Evolutionary conservation across 2,888 invertebrate genomes (phyloP).

Genomic region (Hedychridium roseum): DNA sequence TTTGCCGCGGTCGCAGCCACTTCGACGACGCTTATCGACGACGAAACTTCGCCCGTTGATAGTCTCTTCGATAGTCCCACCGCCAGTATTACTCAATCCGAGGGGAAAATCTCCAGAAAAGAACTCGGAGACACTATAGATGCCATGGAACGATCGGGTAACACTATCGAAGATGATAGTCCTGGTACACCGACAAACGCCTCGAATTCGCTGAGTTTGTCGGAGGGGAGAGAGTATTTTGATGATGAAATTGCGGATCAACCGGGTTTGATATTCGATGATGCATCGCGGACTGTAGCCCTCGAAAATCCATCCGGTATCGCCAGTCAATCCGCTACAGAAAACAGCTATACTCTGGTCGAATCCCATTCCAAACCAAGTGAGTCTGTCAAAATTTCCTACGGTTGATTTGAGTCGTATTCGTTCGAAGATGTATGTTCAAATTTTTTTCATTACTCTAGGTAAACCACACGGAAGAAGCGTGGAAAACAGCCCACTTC

Average conservation of each 20-base stretch:
- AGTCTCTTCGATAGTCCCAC: slow-evolving; percentile 77
- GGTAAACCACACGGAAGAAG: slow-evolving; percentile 47
- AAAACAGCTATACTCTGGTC: slow-evolving; percentile 57
- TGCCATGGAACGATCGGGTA: slow-evolving; percentile 62
- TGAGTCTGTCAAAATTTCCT: slow-evolving; percentile 32
- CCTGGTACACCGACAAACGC: slow-evolving; percentile 82
- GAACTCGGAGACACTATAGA: slow-evolving; percentile 59
- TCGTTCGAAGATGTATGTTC: slow-evolving; percentile 1
- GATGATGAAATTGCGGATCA: slow-evolving; percentile 94
- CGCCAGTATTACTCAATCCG: slow-evolving; percentile 63
- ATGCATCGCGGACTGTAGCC: slow-evolving; percentile 64
- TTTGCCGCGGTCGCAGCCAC: slow-evolving; percentile 78
- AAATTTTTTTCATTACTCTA: slow-evolving; percentile 33
- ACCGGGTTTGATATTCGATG: slow-evolving; percentile 82
- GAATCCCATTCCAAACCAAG: slow-evolving; percentile 55
- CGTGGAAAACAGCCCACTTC: slow-evolving; percentile 55
- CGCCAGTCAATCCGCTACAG: slow-evolving; percentile 47
- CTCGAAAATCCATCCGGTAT: slow-evolving; percentile 34
- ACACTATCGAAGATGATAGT: slow-evolving; percentile 61
- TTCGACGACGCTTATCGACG: slow-evolving; percentile 76
- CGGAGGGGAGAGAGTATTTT: slow-evolving; percentile 82
- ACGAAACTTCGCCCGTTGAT: slow-evolving; percentile 85
- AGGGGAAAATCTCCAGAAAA: slow-evolving; percentile 63
- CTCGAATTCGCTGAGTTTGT: slow-evolving; percentile 81
- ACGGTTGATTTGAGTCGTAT: not conserved